Evolutionary conservation across 2,888 invertebrate genomes (phyloP).

Genomic region (Polyommatus icarus): DNA sequence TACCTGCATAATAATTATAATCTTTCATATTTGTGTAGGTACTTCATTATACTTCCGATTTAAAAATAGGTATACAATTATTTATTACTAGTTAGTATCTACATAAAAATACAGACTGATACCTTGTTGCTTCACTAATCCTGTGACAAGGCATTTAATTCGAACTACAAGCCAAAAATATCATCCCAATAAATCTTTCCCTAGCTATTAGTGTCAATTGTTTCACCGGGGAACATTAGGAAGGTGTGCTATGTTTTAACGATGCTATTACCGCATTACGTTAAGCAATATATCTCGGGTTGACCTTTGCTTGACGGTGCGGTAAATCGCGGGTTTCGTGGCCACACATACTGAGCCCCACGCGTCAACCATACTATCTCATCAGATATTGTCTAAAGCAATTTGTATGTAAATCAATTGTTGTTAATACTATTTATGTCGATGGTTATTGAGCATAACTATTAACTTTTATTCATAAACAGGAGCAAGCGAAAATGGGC

Average conservation of each 20-base stretch:
- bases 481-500: conserved; percentile 48
- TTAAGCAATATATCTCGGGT: conserved; percentile 31
- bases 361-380: conserved; percentile 77
- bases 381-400: conserved; percentile 80
- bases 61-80: too few relatives aligned
- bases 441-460: conserved; percentile 77
- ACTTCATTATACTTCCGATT: too few relatives aligned
- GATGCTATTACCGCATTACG: conserved; percentile 36
- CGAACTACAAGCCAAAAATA: background rate
- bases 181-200: conserved; percentile 16
- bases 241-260: conserved; percentile 28
- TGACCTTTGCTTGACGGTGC: conserved; percentile 33
- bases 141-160: background rate
- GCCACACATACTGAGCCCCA: conserved; percentile 56
- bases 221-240: conserved; percentile 6
- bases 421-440: conserved; percentile 80
- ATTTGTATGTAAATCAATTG: conserved; percentile 81
- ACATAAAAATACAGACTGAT: background rate
- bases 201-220: conserved; percentile 16
- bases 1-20: too few relatives aligned
- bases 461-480: conserved; percentile 60
- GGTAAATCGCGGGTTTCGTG: conserved; percentile 44
- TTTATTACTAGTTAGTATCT: background rate
- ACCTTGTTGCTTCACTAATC: background rate
- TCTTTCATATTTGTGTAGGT: too few relatives aligned